Evolutionary conservation across 1,140 invertebrate species (phyloP).

Genomic region (Zophobas atratus): DNA sequence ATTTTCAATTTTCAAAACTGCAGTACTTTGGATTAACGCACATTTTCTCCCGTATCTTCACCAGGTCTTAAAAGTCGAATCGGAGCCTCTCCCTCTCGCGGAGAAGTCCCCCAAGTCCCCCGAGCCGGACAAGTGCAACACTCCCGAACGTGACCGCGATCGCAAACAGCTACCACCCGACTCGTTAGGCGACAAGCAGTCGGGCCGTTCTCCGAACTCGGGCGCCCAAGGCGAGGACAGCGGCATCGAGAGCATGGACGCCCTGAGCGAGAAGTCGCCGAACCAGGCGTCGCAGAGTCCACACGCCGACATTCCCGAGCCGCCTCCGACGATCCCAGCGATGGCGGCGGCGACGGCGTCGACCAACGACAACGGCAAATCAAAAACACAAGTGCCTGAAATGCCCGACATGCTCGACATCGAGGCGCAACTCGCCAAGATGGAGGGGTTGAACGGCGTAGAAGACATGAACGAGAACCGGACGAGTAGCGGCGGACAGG

Average conservation of each 20-base stretch:
- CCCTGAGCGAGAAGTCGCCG: conserved; percentile 91
- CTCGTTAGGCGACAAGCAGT: conserved; percentile 58
- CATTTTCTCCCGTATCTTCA: no score
- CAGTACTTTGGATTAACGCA: no score
- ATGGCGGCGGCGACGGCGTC: conserved; percentile 14
- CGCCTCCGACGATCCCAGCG: conserved; percentile 26
- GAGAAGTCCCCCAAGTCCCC: conserved; percentile 66
- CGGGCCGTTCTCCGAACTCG: conserved; percentile 64
- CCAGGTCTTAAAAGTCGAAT: conserved; percentile 27
- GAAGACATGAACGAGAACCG: conserved; percentile 67
- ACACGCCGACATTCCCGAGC: conserved; percentile 65
- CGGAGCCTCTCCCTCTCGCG: conserved; percentile 52
- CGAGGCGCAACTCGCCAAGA: conserved; percentile 77
- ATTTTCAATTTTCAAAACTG: no score
- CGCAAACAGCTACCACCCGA: no score
- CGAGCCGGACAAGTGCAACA: conserved; percentile 64
- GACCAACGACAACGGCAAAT: conserved; percentile 39
- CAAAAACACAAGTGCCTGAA: conserved; percentile 69
- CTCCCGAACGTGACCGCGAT: conserved; percentile 57
- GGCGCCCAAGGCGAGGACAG: conserved; percentile 85
- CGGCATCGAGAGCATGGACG: conserved; percentile 94
- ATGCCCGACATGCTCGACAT: conserved; percentile 76
- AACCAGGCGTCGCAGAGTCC: conserved; percentile 83
- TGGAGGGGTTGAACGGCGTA: conserved; percentile 72
- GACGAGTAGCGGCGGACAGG: conserved; percentile 51